These are phyloP conservation scores for Teleopsis dalmanni DNA, from an alignment of 1,140 invertebrate genomes.

Conservation along the genomic window DNA sequence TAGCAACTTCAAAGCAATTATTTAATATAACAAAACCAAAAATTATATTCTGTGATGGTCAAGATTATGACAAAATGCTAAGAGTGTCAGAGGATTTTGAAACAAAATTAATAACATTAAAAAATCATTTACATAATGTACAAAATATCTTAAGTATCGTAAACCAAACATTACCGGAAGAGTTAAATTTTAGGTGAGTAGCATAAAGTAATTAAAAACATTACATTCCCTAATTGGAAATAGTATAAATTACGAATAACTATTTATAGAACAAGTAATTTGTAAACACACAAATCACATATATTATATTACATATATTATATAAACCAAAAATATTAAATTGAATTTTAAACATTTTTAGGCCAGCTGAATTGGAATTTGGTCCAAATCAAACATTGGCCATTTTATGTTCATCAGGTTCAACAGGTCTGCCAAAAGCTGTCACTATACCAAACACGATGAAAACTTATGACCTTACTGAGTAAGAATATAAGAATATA, in stretches of 20 bases:
- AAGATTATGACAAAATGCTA: slow-evolving; percentile 21
- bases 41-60: slow-evolving; percentile 35
- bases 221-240: too few species aligned
- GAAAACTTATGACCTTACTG: slow-evolving; percentile 12
- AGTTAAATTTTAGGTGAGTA: slow-evolving; percentile 27
- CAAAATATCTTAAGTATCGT: slow-evolving; percentile 28
- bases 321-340: background rate
- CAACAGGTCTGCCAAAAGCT: slow-evolving; percentile 70
- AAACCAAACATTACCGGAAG: slow-evolving; percentile 23
- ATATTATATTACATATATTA: too few species aligned
- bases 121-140: slow-evolving; percentile 25
- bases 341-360: background rate
- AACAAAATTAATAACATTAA: slow-evolving; percentile 28
- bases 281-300: too few species aligned
- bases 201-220: too few species aligned
- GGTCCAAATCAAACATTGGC: slow-evolving; percentile 26
- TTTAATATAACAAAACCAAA: slow-evolving; percentile 31
- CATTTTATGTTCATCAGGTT: slow-evolving; percentile 57
- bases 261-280: too few species aligned
- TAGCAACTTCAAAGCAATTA: slow-evolving; percentile 14
- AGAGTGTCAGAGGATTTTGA: slow-evolving; percentile 22
- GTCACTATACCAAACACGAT: slow-evolving; percentile 55
- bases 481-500: slow-evolving; percentile 3
- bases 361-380: slow-evolving; percentile 17
- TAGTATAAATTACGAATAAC: too few species aligned